phyloP scores from a whole-genome alignment of 92 coral and sea anemone genomes.

The Parazoanthus swiftii region DNA sequence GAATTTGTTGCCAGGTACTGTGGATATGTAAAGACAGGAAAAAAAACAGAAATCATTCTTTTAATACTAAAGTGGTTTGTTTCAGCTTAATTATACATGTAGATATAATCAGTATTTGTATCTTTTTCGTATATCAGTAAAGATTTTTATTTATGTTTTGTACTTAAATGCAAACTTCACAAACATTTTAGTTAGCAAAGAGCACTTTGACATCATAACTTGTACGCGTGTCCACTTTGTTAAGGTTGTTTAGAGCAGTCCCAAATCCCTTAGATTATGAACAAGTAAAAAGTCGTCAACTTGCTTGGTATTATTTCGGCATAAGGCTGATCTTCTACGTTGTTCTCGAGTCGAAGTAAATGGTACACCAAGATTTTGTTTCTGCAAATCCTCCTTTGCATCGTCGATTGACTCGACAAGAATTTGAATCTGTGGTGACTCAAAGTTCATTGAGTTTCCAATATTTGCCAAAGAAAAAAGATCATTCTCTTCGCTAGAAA shows the following conservation, averaged over 20 bases:
- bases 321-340: conserved; percentile 85
- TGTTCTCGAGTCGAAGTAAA: conserved; percentile 78
- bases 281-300: conserved; percentile 87
- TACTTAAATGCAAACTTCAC: not conserved
- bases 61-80: not conserved
- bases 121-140: not conserved
- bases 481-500: conserved; percentile 8
- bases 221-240: not conserved
- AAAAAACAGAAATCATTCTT: not conserved
- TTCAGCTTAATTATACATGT: not conserved
- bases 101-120: not conserved
- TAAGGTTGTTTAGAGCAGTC: conserved; percentile 56
- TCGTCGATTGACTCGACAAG: conserved; percentile 78
- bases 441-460: conserved; percentile 10
- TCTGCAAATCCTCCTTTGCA: conserved; percentile 69
- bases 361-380: conserved; percentile 60
- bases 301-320: conserved; percentile 85
- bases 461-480: conserved; percentile 4
- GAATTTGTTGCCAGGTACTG: no score
- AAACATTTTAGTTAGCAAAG: no score
- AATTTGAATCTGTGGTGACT: conserved; percentile 67
- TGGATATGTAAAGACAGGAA: no score
- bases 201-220: not conserved
- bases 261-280: conserved; percentile 80
- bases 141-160: not conserved